Evolutionary conservation across 2,888 invertebrate genomes (phyloP), one percentile per base, ranked within the genome.

Genomic region (Papilio elwesi): DNA sequence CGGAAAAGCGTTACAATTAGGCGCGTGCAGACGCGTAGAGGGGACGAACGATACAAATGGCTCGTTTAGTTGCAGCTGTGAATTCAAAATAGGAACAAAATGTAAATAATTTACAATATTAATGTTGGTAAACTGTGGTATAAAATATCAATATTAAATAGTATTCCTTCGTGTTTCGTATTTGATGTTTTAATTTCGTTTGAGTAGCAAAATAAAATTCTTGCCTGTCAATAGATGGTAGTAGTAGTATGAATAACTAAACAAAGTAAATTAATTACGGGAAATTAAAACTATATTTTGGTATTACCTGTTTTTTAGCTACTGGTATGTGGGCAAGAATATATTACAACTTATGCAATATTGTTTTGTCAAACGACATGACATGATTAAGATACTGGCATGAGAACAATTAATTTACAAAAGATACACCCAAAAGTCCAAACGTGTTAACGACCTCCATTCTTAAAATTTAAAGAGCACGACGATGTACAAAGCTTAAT

Each of bases 1-100:
- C 89, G 88, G 88, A 89, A 88, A 90, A 87, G 86, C 85, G 86
- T 85, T 84, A 83, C 84, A 88, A 89, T 88, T 87, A 85, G 84
- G 83, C 81, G 82, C 52, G 69, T 57, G 49, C 78, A 76, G 71
- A 79, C 80, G 79, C 80, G 65, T 55, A 64, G 43, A 62, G 53
- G 65, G 74, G 76, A 73, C 75, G 78, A 74, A 75, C 71, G 64
- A 62, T 59, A 51, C 48, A 12, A 64, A 62, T 64, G 43, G 13
- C 36, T 57, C 12, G 36, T 36, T 59, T 38, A 38, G 11, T 43
- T 43, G 43, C 13, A 38, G 9, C 59, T n/a, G 38, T 43, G 10
- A 55, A 53, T 3, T 38, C 12, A 64, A 48, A 55, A 69, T 26
- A 51, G n/a, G 12, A 52, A 47, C n/a, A 3, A 38, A 66, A 52